Base-by-base conservation (phyloP, 2,113 vertebrate genomes). In the Onychostruthus taczanowskii region DNA sequence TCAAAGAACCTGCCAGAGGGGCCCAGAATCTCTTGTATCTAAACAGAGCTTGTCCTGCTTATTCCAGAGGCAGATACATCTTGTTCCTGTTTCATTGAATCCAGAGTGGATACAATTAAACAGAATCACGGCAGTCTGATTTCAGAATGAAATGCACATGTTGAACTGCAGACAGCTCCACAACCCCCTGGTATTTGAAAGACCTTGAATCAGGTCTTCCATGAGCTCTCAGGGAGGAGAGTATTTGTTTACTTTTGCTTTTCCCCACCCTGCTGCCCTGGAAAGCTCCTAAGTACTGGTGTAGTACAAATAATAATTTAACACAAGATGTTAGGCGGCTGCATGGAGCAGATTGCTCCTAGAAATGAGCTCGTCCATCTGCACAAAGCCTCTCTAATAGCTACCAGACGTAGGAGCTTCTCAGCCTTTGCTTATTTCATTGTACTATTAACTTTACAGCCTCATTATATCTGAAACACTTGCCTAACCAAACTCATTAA, bases 401-500 rank as follows among this genome's bases (percentile, higher is more conserved):
- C 77, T 81, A 84, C 87, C 94, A 95, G 89, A 68, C 22, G 0
- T 5, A 44, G 1, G 31, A 84, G 63, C 66, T 84, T 46, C 88
- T 75, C 66, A 84, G 89, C 41, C 81, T 52, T 28, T 49, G 77
- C 87, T 79, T 70, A 31, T 79, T 91, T 94, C 77, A 89, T 52
- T 79, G 87, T 56, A 44, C 69, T 79, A 16, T 87, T 91, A 94
- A 89, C 84, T 95, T 87, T 85, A 89, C 53, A 89, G 87, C 81
- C 74, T 77, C 58, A 89, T 96, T 96, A 46, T 28, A 93, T 49
- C 63, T 53, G 46, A 85, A 63, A 87, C 84, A 95, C 89, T 84
- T 93, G 87, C 70, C 61, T 83, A 91, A 83, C 87, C 81, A 74
- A 94, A 93, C 63, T 94, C 78, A 91, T 91, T 95, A 84, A 89